These are phyloP conservation scores for Rhinichthys osculus DNA, from an alignment of 2,797 vertebrate species.

Conservation along the genomic window DNA sequence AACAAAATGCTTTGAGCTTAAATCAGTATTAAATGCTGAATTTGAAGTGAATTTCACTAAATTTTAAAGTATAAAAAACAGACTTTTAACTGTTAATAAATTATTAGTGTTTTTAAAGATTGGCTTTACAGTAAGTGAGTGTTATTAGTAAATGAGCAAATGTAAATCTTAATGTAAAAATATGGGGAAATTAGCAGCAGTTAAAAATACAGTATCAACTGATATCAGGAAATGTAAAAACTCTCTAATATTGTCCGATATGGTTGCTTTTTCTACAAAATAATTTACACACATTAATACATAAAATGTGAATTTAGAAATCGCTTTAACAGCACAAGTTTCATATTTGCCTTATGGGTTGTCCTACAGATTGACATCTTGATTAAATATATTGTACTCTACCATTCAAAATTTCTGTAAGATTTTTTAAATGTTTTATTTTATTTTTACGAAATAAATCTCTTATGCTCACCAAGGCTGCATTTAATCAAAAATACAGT, in stretches of 20 bases:
- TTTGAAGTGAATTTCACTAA: background rate
- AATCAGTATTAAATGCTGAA: background rate
- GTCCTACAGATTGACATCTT: background rate
- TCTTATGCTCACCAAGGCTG: background rate
- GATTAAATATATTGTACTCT: background rate
- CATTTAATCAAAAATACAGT: background rate
- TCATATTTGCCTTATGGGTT: background rate
- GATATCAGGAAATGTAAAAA: background rate
- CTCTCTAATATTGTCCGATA: background rate
- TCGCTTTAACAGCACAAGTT: background rate
- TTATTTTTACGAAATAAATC: too few species aligned
- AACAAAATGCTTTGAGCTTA: background rate
- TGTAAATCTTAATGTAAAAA: background rate
- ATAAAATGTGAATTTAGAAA: background rate
- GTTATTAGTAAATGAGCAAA: background rate
- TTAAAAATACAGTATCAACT: background rate
- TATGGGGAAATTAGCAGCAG: background rate
- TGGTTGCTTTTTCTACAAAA: background rate
- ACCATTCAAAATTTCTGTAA: too few species aligned
- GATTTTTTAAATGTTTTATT: too few species aligned
- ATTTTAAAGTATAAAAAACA: background rate
- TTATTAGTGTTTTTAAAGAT: background rate
- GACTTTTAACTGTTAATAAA: background rate
- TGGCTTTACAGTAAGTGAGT: background rate
- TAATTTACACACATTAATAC: background rate